These are phyloP conservation scores for Archips xylosteana DNA, from an alignment of 2,888 invertebrate species.

Conservation along the genomic window DNA sequence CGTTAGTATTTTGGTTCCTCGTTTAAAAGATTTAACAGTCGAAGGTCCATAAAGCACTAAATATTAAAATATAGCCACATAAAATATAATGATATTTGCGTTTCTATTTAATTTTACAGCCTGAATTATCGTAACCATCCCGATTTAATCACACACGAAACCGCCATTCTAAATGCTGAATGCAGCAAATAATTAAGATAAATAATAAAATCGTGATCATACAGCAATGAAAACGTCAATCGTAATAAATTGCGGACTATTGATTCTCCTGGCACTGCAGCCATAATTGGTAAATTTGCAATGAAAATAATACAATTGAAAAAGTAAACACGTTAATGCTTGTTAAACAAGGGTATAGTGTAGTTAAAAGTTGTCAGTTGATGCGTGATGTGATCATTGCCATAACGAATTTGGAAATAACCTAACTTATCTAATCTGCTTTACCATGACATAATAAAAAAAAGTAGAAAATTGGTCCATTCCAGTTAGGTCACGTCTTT, in stretches of 20 bases:
- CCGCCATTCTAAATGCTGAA: slow-evolving; percentile 36
- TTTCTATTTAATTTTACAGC: slow-evolving; percentile 27
- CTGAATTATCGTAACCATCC: slow-evolving; percentile 20
- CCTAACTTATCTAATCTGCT: no score
- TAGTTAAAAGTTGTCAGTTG: slow-evolving; percentile 44
- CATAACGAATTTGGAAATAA: background rate
- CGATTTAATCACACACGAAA: slow-evolving; percentile 43
- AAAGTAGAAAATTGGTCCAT: background rate
- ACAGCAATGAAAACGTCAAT: slow-evolving; percentile 44
- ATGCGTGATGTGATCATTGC: slow-evolving; percentile 16
- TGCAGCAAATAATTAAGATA: slow-evolving; percentile 38
- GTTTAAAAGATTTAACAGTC: background rate
- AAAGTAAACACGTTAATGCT: slow-evolving; percentile 42
- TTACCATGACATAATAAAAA: no score
- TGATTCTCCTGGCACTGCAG: slow-evolving; percentile 23
- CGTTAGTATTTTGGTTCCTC: background rate
- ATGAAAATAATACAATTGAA: slow-evolving; percentile 44
- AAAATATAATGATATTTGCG: slow-evolving; percentile 13
- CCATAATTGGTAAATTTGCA: slow-evolving; percentile 48
- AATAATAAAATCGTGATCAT: slow-evolving; percentile 46
- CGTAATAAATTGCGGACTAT: slow-evolving; percentile 41
- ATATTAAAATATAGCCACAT: background rate
- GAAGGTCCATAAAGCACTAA: background rate
- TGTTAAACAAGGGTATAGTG: slow-evolving; percentile 50
- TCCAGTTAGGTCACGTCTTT: background rate